Evolutionary conservation across 2,888 invertebrate genomes (phyloP), one percentile per base, ranked within the genome.

Genomic region (Rhaphigaster nebulosa): DNA sequence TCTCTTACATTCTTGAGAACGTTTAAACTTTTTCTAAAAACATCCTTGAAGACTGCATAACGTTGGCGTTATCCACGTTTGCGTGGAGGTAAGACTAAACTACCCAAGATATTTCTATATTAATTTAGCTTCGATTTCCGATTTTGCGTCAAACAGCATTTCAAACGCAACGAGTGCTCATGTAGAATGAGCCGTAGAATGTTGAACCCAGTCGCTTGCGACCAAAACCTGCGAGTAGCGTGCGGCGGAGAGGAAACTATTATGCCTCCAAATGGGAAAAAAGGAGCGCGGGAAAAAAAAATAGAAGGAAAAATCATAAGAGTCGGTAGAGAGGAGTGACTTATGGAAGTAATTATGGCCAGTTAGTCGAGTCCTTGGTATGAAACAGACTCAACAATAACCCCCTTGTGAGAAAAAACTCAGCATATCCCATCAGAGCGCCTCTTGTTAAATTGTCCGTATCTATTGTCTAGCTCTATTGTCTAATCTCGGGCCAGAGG

Each of bases 271-370:
- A 80, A 80, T 41, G 80, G 80, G 76, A 23, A 76, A 23, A 41
- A 34, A 80, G 41, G 26, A 41, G 26, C 41, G 41, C 41, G 41
- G 80, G 80, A 41, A 80, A 80, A 76, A 76, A 80, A 80, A 80
- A 80, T 80, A 41, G 76, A 80, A 65, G 29, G 65, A 41, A 80
- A 80, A 41, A 80, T 41, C 80, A 41, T 80, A 80, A 80, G 80
- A 80, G 80, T 0, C 26, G 38, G 80, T 13, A 76, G 54, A 88
- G 87, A 88, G 34, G 54, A 88, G 88, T 88, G 88, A 60, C 88
- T 88, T 88, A 88, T 88, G 88, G 88, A 88, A 38, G 88, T 88
- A 88, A 88, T 88, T 88, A 88, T 60, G 88, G 41, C 38, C 60
- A 54, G 88, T 88, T 88, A 88, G 88, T 41, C 0, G 88, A 88